Evolutionary conservation across 2,113 vertebrate genomes (phyloP), one percentile per base, ranked within the genome.

Genomic region (Mus spicilegus): DNA sequence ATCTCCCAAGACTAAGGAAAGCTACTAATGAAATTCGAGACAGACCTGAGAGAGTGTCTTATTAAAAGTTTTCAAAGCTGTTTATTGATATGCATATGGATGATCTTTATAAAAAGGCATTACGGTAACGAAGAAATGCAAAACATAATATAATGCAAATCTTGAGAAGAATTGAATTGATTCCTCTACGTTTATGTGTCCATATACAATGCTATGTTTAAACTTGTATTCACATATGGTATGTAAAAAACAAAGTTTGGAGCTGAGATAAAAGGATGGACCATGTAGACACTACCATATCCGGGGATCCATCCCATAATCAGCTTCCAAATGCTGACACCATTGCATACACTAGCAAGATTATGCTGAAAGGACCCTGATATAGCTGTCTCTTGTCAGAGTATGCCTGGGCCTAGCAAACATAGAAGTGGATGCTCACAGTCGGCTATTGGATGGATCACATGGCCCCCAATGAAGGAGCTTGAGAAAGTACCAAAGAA

Each of bases 21-120:
- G 49, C 56, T 91, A 20, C 39, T 96, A 95, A 93, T 95, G 42
- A 9, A 89, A 94, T 92, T 96, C 76, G 20, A 93, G 76, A 75
- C 49, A 65, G 39, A 92, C 67, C n/a, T 92, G 42, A 70, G 54
- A 70, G 54, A 92, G 72, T 22, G 78, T 42, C 89, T 95, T 97
- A 97, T 96, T 97, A 96, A 98, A 96, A 93, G 7, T 96, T 92
- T 96, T 93, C 61, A 95, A 61, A 96, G 81, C 86, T 97, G 90
- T 84, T 95, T 95, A 72, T 87, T 95, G 81, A 93, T 87, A 97
- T 93, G 36, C 67, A 39, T 75, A 73, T 87, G n/a, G 42, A 92
- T 91, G 39, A 96, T 95, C 75, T 81, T 94, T 82, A 14, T 14
- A 67, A 92, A 96, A 92, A 77, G 3, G 14, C 42, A 82, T 81